A percentile compares a stretch with the other conserved stretches of the same genome.
These are phyloP conservation scores for Liodrosophila aerea DNA, from an alignment of 2,888 invertebrate species.

Conservation along the genomic window DNA sequence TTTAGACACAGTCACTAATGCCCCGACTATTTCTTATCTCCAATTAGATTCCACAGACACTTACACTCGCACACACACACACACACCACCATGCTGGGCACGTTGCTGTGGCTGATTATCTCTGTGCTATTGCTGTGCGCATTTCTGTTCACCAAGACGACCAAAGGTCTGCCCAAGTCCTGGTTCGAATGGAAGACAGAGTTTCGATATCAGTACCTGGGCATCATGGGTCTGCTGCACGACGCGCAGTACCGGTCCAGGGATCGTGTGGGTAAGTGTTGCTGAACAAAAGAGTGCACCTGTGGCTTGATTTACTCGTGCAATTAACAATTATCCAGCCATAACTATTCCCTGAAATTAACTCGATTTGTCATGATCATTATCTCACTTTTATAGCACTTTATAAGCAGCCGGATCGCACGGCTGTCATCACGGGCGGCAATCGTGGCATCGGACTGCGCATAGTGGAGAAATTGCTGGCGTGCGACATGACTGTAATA, in stretches of 20 bases:
- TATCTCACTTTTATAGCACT: slow-evolving; percentile 83
- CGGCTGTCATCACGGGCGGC: slow-evolving; percentile 93
- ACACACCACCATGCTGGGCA: slow-evolving; percentile 37
- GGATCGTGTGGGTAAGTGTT: slow-evolving; percentile 80
- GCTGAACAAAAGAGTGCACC: neutral
- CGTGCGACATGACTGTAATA: slow-evolving; percentile 90
- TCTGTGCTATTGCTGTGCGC: slow-evolving; percentile 63
- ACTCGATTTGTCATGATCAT: slow-evolving; percentile 13
- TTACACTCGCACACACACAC: too few species aligned
- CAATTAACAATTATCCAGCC: slow-evolving; percentile 13
- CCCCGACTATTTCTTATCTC: neutral
- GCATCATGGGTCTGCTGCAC: slow-evolving; percentile 78
- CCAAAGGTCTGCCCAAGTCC: slow-evolving; percentile 81
- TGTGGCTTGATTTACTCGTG: neutral
- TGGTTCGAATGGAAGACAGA: slow-evolving; percentile 82
- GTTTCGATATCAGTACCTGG: slow-evolving; percentile 80
- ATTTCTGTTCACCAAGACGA: slow-evolving; percentile 81
- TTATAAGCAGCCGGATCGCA: slow-evolving; percentile 86
- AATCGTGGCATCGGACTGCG: slow-evolving; percentile 92
- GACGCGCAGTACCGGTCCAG: slow-evolving; percentile 72
- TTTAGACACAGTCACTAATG: neutral
- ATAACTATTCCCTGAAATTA: slow-evolving; percentile 4
- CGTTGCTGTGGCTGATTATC: slow-evolving; percentile 49
- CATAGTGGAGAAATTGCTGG: slow-evolving; percentile 89
- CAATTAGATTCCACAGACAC: slow-evolving; percentile 18